Evolutionary conservation across 2,797 vertebrate genomes (phyloP), one percentile per base, ranked within the genome.

Genomic region (Trachops cirrhosus): DNA sequence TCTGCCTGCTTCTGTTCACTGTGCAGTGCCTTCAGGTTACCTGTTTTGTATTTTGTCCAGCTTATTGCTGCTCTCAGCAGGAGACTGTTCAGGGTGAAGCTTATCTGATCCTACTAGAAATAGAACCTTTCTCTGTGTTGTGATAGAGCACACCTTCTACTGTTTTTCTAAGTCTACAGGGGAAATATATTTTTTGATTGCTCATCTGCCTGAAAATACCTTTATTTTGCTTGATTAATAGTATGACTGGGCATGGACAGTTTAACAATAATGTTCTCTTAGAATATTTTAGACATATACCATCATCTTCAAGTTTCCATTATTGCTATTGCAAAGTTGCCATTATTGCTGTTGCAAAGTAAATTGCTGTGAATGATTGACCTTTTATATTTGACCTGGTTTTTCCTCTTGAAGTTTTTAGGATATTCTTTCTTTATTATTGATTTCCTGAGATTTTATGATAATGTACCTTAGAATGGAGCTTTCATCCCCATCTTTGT

Each of bases 141-240:
- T 79, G 29, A 59, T 29, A 34, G 5, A 70, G 21, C 24, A 71
- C 9, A 24, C 32, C 37, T 22, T 84, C 32, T 9, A 48, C 34
- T 75, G 24, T 64, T 22, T 59, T 88, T 59, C 16, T 62, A 52
- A 86, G 50, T 11, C 14, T 44, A 48, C 16, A 2, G 14, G 7
- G 52, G 59, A 50, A 85, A 50, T 83, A 7, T 5, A 59, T 48
- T 64, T 94, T 83, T 68, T 59, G 67, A 92, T 16, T 59, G 48
- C 6, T 80, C 21, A 52, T 37, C 16, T 91, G 32, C 87, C 75
- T 37, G 18, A 88, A 83, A 92, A 70, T 84, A 14, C 32, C 21
- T 84, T 90, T 54, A 90, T 93, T 88, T 89, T 80, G 32, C 54
- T 93, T 91, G 37, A 44, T n/a, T 95, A 75, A 32, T 79, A 86